Base-by-base conservation (phyloP, 2,888 invertebrate genomes). In the Plusia festucae region DNA sequence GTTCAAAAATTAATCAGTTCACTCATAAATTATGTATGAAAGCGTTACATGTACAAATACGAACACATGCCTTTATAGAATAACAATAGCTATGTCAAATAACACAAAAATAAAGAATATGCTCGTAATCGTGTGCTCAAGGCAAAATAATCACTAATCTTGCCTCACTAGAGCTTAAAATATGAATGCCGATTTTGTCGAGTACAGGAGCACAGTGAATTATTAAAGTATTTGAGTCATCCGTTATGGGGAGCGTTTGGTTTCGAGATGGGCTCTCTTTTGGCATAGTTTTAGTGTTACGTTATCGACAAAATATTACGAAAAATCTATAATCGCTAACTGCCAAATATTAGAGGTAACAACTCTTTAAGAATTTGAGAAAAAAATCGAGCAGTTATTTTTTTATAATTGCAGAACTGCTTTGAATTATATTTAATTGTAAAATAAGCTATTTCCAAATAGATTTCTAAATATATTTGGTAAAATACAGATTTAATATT, bases 191-290 rank as follows among this genome's bases (percentile, higher is more conserved):
- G 80, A 81, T 82, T 84, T 88, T 87, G 83, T 65, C 69, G 65
- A 74, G 82, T 74, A 69, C 75, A 73, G 69, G 68, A 80, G 73
- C 65, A 76, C 64, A 80, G 81, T 86, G 88, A 90, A 89, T 89
- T 90, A 92, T 90, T 90, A 90, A 90, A 90, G 90, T 89, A 91
- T 88, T 88, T 85, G 84, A 82, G 84, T 82, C 85, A 87, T 87
- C 81, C 83, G 82, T 83, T 79, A 75, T 70, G 69, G 80, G 88
- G 79, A 71, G 59, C 80, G 86, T 90, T 90, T 84, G 72, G 55
- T 72, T 71, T 69, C 53, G 74, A 70, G 73, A 73, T 67, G 53
- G 67, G 73, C 53, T 68, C 73, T 77, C 32, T 49, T 59, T 60
- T 64, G 66, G 60, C 65, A 30, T 51, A 57, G 63, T 70, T 70